A percentile compares a stretch with the other conserved stretches of the same genome.
phyloP scores from a whole-genome alignment of 2,888 invertebrate genomes.

The Nematopogon swammerdamellus region DNA sequence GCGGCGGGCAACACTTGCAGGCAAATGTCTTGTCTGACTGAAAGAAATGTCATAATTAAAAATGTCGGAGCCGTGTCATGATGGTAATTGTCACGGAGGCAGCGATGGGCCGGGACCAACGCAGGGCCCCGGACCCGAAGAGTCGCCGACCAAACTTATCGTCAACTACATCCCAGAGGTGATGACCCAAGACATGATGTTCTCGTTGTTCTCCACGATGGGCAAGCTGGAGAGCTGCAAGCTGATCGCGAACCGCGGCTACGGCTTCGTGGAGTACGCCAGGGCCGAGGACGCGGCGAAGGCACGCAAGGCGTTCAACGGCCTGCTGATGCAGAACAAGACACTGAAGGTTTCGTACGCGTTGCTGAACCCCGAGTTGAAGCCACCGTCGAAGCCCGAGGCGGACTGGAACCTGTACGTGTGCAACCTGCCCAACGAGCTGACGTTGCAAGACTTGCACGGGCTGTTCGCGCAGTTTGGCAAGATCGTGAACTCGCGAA shows the following conservation, averaged over 20 bases:
- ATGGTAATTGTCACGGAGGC: slow-evolving; percentile 55
- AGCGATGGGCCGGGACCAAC: slow-evolving; percentile 21
- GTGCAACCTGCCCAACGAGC: slow-evolving; percentile 55
- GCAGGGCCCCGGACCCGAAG: slow-evolving; percentile 42
- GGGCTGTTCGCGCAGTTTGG: slow-evolving; percentile 54
- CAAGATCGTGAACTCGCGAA: slow-evolving; percentile 55
- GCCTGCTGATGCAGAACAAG: slow-evolving; percentile 54
- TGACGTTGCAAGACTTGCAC: slow-evolving; percentile 55
- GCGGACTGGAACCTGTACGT: slow-evolving; percentile 57
- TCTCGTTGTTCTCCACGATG: slow-evolving; percentile 54
- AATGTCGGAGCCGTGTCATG: slow-evolving; percentile 60
- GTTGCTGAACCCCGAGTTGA: slow-evolving; percentile 46
- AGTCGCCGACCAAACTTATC: slow-evolving; percentile 57
- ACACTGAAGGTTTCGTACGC: slow-evolving; percentile 53
- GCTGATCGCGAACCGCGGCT: slow-evolving; percentile 54
- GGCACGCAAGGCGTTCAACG: slow-evolving; percentile 51
- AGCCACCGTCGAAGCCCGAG: slow-evolving; percentile 52
- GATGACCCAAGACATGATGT: slow-evolving; percentile 58
- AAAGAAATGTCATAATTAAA: slow-evolving; percentile 58
- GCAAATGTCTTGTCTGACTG: slow-evolving; percentile 30
- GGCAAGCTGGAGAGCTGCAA: slow-evolving; percentile 58
- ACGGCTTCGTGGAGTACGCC: slow-evolving; percentile 55
- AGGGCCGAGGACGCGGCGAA: slow-evolving; percentile 50
- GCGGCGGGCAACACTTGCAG: slow-evolving; percentile 7
- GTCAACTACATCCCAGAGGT: slow-evolving; percentile 59